Evolutionary conservation across 2,113 vertebrate genomes (phyloP), one percentile per base, ranked within the genome.

Genomic region (Macquaria ambigua): DNA sequence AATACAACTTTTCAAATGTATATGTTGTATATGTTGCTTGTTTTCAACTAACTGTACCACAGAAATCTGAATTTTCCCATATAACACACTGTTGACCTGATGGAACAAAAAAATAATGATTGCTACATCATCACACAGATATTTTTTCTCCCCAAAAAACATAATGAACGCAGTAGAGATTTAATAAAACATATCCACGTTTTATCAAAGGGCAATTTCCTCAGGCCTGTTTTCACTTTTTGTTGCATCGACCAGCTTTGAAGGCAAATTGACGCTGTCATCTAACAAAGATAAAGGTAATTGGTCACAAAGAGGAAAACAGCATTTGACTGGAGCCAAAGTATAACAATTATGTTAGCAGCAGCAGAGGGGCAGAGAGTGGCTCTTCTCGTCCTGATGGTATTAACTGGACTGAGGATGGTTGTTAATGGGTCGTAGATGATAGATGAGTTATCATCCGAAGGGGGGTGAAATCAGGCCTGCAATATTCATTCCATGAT

Each of bases 351-450:
- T 81, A 91, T 82, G 84, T 78, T 68, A 73, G 74, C 67, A 52
- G 71, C 77, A 56, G 81, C 52, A 39, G 75, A 82, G 63, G 74
- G 77, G 74, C 79, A 79, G 74, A 82, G 82, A 89, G 83, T 43
- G 76, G 72, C 84, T 88, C 84, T 74, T 23, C 81, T 85, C 84
- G 71, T 78, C 74, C 86, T 90, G 87, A 91, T 90, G 88, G 85
- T 74, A 92, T 93, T 90, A 92, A 70, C 87, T 63, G 79, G 87
- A 88, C 90, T 64, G 79, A 82, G 82, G 89, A 88, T 68, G 84
- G 59, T 73, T 72, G 90, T 90, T 94, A 94, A 93, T 93, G 90
- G 90, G 34, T 90, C 61, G 73, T 31, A 89, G 86, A 94, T 92
- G 91, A 94, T 91, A 74, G 92, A 94, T 90, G 93, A 91, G 81